These are phyloP conservation scores for Leucophenga montana DNA, from an alignment of 2,888 invertebrate genomes.

Conservation along the genomic window DNA sequence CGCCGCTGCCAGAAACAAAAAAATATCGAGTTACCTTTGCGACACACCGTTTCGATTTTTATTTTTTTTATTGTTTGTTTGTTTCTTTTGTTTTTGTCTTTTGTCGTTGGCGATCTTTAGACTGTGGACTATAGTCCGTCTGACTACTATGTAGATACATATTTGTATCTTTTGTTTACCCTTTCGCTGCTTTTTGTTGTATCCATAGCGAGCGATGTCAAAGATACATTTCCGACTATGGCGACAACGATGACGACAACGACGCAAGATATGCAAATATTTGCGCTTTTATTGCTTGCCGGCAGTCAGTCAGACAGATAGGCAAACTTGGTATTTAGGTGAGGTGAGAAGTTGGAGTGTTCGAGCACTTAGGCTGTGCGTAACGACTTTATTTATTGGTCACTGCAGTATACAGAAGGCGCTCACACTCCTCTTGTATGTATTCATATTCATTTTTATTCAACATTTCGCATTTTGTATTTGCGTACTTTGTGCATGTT, in stretches of 20 bases:
- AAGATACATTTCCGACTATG: constrained; percentile 4
- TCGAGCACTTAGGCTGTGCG: constrained; percentile 43
- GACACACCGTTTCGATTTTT: constrained; percentile 3
- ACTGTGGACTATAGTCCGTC: constrained; percentile 1
- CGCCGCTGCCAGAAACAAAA: constrained; percentile 10
- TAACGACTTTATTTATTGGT: constrained; percentile 63
- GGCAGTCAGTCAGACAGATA: not conserved
- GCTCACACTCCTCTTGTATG: not conserved
- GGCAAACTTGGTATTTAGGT: not conserved
- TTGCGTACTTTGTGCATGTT: constrained; percentile 12
- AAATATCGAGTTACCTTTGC: constrained; percentile 51
- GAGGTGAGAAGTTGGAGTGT: not conserved
- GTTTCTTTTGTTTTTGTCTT: not conserved
- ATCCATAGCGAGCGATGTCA: not conserved
- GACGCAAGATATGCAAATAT: constrained; percentile 58
- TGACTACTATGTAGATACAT: constrained; percentile 46
- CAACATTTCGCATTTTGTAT: constrained; percentile 4
- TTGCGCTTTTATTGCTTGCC: constrained; percentile 44
- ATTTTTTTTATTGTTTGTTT: no score
- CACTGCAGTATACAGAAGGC: constrained; percentile 5
- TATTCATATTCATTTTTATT: no score
- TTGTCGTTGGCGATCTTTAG: constrained; percentile 1
- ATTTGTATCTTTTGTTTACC: constrained; percentile 34
- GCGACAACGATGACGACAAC: constrained; percentile 9
- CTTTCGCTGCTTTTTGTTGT: constrained; percentile 28